These are phyloP conservation scores for Thereuonema tuberculata DNA, from an alignment of 1,140 invertebrate genomes.

Conservation along the genomic window DNA sequence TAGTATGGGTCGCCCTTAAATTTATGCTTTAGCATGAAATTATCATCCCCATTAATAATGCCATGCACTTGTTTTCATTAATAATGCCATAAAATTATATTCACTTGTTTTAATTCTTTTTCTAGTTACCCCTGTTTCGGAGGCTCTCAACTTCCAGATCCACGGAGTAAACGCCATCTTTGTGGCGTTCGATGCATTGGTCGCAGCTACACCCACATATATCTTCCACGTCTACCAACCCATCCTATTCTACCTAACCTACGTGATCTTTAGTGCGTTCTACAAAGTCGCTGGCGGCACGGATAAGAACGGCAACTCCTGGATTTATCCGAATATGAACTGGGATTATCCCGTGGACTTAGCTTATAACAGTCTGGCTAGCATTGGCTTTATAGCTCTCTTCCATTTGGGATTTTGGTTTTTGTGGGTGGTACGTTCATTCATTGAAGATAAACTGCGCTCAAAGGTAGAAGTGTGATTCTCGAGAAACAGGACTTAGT, in stretches of 20 bases:
- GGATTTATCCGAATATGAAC: constrained; percentile 28
- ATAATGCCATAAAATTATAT: no score
- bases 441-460: no score
- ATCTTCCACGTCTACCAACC: constrained; percentile 54
- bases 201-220: constrained; percentile 50
- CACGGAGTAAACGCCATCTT: constrained; percentile 57
- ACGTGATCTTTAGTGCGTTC: constrained; percentile 52
- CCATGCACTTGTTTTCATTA: no score
- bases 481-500: no score
- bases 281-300: constrained; percentile 56
- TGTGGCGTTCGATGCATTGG: constrained; percentile 53
- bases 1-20: no score
- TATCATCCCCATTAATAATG: no score
- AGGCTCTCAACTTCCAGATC: constrained; percentile 42
- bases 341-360: constrained; percentile 23
- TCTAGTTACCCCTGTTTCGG: neutral
- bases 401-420: no score
- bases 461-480: no score
- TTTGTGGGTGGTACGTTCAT: no score
- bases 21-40: no score
- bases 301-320: constrained; percentile 37
- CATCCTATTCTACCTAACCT: constrained; percentile 43
- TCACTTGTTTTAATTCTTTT: neutral
- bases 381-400: no score
- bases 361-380: no score